Conservation (phyloP, 2,113 vertebrate species). For the Tricholaema leucomelas region DNA sequence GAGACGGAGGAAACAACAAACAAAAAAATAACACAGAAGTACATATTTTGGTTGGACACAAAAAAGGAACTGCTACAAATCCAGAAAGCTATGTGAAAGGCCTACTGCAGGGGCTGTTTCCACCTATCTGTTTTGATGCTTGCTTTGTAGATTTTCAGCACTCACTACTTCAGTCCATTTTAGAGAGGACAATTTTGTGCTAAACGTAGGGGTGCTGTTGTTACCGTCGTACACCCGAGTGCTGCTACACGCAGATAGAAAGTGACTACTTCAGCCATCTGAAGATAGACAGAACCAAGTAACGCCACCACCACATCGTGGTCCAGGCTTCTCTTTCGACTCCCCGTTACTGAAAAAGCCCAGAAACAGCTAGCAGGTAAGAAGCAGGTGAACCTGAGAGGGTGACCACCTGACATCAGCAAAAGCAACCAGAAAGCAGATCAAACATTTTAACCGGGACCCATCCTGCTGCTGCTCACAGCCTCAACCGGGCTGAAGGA, state of each 20-base stretch:
- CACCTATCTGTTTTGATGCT: background rate
- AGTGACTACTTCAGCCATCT: background rate
- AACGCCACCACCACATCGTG: rapidly evolving
- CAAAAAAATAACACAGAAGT: background rate
- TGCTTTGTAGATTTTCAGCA: background rate
- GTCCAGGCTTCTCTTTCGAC: background rate
- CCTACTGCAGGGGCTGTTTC: background rate
- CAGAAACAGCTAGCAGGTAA: background rate
- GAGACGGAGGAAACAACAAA: too few relatives aligned
- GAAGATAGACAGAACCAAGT: background rate
- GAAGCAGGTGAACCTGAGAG: background rate
- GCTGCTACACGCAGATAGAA: background rate
- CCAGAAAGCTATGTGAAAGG: background rate
- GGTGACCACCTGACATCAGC: background rate
- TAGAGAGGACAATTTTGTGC: background rate
- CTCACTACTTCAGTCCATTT: rapidly evolving
- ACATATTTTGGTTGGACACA: background rate
- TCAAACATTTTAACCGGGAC: background rate
- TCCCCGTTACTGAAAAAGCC: background rate
- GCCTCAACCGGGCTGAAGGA: too few relatives aligned
- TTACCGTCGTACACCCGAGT: background rate
- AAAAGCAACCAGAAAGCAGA: rapidly evolving
- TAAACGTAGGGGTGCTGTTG: background rate
- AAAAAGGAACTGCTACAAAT: background rate
- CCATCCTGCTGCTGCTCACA: background rate